Evolutionary conservation across 2,113 vertebrate genomes (phyloP), one percentile per base, ranked within the genome.

Genomic region (Protobothrops flavoviridis): DNA sequence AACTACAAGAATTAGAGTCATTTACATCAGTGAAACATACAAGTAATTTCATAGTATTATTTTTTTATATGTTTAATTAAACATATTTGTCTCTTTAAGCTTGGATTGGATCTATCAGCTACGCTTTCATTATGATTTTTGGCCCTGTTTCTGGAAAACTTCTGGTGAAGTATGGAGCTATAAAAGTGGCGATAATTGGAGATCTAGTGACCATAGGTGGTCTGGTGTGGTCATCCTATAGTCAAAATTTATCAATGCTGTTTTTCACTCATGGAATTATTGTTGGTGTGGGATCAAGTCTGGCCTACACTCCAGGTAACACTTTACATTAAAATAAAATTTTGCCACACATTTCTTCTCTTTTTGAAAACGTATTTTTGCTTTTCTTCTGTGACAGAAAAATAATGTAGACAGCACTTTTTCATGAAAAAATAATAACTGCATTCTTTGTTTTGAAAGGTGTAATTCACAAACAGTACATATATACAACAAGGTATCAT

Each of bases 241-340:
- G 52, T 89, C 6, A 26, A 33, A 85, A 92, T 48, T 87, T 96
- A 53, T 56, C 88, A 43, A 15, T 93, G 89, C 74, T 95, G 4
- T 91, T 95, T 94, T 94, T 95, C 92, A 96, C 53, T 45, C 92
- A 92, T 5, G n/a, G 91, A 90, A 90, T 96, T 91, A 50, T 96
- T 39, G 90, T 91, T 89, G 33, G 24, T 81, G 45, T 95, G 21
- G 94, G 59, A 88, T 81, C 81, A 92, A 94, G 69, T 90, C 93
- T 95, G 61, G 13, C 69, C 88, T 94, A 89, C 74, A 96, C 64
- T 88, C 90, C 86, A 93, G 13, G 1, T 87, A 93, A 91, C 43
- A n/a, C 21, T 26, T 20, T 88, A 50, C 17, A 17, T 8, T 69
- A 69, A 55, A 33, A 15, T 89, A n/a, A 55, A 29, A 87, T 26